phyloP scores from a whole-genome alignment of 2,113 vertebrate species.

The Petromus typicus region DNA sequence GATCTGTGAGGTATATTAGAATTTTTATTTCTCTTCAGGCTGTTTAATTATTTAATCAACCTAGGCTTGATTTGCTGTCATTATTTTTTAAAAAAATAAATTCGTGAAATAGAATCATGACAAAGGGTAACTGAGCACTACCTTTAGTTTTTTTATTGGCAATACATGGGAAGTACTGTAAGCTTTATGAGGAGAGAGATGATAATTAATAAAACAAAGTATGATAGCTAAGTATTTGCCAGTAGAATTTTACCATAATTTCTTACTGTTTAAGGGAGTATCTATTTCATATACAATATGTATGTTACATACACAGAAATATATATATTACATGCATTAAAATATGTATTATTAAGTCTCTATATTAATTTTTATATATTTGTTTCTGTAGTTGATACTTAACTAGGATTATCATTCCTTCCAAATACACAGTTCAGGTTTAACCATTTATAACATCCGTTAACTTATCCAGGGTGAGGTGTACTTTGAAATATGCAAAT shows the following conservation, averaged over 20 bases:
- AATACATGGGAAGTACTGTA: not conserved
- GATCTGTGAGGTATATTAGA: not conserved
- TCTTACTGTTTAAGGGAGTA: constrained; percentile 37
- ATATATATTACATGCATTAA: not conserved
- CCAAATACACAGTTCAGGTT: constrained; percentile 12
- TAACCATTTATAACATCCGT: not conserved
- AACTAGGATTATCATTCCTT: constrained; percentile 23
- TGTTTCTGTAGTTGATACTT: not conserved
- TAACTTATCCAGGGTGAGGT: not conserved
- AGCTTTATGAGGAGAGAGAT: constrained; percentile 3
- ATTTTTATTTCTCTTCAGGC: constrained; percentile 29
- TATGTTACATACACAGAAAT: not conserved
- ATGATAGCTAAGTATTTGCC: not conserved
- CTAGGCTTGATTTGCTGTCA: not conserved
- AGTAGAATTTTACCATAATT: constrained; percentile 33
- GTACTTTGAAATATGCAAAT: not conserved
- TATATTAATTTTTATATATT: constrained; percentile 1
- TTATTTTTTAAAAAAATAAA: constrained; percentile 30
- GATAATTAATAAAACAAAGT: not conserved
- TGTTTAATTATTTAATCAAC: constrained; percentile 27
- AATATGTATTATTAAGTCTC: not conserved
- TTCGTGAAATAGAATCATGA: constrained; percentile 20
- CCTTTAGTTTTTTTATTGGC: not conserved
- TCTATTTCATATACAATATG: not conserved
- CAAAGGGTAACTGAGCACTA: constrained; percentile 6